These are phyloP conservation scores for Oryctes rhinoceros DNA, from an alignment of 1,140 invertebrate species.

Conservation along the genomic window DNA sequence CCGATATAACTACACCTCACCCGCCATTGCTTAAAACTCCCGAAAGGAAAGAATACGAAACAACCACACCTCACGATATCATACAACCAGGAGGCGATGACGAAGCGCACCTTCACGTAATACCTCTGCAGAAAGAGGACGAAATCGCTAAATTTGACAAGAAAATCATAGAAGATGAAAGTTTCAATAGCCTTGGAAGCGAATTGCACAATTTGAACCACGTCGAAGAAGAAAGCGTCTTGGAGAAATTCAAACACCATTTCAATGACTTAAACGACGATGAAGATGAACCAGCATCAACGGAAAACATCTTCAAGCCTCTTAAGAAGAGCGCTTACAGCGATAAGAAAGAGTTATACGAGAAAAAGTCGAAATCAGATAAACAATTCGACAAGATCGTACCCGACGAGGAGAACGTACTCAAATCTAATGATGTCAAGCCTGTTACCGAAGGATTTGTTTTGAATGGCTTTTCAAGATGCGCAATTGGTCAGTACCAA, in stretches of 20 bases:
- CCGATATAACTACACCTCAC: constrained; percentile 53
- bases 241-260: constrained; percentile 45
- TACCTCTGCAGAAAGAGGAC: constrained; percentile 42
- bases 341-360: constrained; percentile 45
- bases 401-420: not conserved
- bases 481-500: constrained; percentile 68
- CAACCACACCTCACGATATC: constrained; percentile 43
- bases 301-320: constrained; percentile 46
- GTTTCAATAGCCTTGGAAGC: constrained; percentile 37
- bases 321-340: constrained; percentile 43
- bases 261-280: constrained; percentile 39
- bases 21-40: constrained; percentile 52
- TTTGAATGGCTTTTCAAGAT: constrained; percentile 63
- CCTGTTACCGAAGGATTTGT: constrained; percentile 55
- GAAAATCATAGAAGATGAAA: constrained; percentile 44
- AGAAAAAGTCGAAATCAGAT: constrained; percentile 41
- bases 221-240: constrained; percentile 50
- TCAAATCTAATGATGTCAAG: constrained; percentile 48
- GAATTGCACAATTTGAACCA: constrained; percentile 49
- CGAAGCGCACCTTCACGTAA: constrained; percentile 43
- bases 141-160: constrained; percentile 42
- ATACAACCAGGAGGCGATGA: constrained; percentile 47
- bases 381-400: constrained; percentile 25
- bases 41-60: constrained; percentile 46
- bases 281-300: constrained; percentile 40